These are phyloP conservation scores for Physocephala rufipes DNA, from an alignment of 2,888 invertebrate species.

Conservation along the genomic window DNA sequence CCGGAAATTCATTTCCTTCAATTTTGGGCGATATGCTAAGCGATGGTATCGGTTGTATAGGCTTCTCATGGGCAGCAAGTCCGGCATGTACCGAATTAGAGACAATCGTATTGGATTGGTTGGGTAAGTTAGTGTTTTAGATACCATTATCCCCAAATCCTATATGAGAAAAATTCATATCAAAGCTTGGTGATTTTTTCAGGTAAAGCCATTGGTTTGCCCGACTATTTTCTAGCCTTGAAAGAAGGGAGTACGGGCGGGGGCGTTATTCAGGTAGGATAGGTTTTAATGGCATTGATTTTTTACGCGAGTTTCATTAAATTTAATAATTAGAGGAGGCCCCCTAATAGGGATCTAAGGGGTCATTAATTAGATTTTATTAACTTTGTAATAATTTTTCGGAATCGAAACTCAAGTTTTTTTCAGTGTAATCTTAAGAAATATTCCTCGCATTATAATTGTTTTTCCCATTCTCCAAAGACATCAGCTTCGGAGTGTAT, in stretches of 20 bases:
- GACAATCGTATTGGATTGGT: conserved; percentile 95
- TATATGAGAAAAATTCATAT: too few relatives aligned
- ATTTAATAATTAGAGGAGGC: too few relatives aligned
- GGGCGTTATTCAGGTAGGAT: conserved; percentile 87
- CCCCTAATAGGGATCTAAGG: too few relatives aligned
- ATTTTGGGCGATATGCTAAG: conserved; percentile 97
- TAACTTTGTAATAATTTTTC: background rate
- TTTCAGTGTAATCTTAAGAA: too few relatives aligned
- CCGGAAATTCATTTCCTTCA: conserved; percentile 96
- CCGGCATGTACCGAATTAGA: conserved; percentile 97
- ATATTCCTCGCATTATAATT: too few relatives aligned
- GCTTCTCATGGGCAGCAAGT: conserved; percentile 99
- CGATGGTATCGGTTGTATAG: conserved; percentile 95
- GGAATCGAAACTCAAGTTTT: background rate
- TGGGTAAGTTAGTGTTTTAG: conserved; percentile 78
- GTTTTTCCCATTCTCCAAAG: too few relatives aligned
- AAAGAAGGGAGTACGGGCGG: conserved; percentile 89
- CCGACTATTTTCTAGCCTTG: conserved; percentile 85
- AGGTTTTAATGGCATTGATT: too few relatives aligned
- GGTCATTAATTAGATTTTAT: too few relatives aligned
- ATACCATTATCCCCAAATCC: too few relatives aligned
- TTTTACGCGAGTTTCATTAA: too few relatives aligned
- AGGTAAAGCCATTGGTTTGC: conserved; percentile 92
- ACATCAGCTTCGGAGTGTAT: conserved; percentile 97
- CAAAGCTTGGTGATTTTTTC: too few relatives aligned